Base-by-base conservation (phyloP, 2,797 vertebrate genomes). In the Microchirus variegatus region DNA sequence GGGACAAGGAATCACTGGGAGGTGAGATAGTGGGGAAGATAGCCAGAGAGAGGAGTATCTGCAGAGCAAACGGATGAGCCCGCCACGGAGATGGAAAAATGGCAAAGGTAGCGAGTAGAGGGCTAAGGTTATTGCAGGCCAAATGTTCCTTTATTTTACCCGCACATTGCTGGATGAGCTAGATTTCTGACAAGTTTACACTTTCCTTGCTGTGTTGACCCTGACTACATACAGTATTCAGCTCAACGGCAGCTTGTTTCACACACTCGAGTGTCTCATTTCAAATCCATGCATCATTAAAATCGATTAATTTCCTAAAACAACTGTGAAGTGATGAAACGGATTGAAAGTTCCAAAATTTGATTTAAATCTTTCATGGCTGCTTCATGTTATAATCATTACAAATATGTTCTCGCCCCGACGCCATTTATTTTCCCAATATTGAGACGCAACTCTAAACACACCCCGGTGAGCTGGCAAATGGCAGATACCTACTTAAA, bases 391-490 rank as follows among this genome's bases (percentile, higher is more conserved):
- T 87, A 82, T 72, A 89, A 83, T 83, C 63, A 85, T 83, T 65
- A 67, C 61, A 84, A 82, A 85, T 85, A 69, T 76, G 75, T 67
- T 74, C 75, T 67, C 53, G 47, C 26, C 38, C 46, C 45, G 3
- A 65, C 59, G 70, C 74, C 64, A 63, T 76, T 71, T 40, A 70
- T 77, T 75, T 70, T 70, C 58, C 60, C 73, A 68, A 67, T 64
- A 66, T 4, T 14, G 61, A 58, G 72, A 80, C 70, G 69, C 40
- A 62, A 55, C 80, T 87, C 71, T 80, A 73, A 83, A 76, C 73
- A 62, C 81, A 16, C 73, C 78, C 85, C 0, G 47, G 76, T 87
- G 86, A 83, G 81, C 77, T 53, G 57, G 71, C 74, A 86, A 86
- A 88, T 75, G 79, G 51, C 65, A 67, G 59, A 31, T 73, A 84